Conservation (phyloP, 2,113 vertebrate genomes). For the Cisticola juncidis region DNA sequence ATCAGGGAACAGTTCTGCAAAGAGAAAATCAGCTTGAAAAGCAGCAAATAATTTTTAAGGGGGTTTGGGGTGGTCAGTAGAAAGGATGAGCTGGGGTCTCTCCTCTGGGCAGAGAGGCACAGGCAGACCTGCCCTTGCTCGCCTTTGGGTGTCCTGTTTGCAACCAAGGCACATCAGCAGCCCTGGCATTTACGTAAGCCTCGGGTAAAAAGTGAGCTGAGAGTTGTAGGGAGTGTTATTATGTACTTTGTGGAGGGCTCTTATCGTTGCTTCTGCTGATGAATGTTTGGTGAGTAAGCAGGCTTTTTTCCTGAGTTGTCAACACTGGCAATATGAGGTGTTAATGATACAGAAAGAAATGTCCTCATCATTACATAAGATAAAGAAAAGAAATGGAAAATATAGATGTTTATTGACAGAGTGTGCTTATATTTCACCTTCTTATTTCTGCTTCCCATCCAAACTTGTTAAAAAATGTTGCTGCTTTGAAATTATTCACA, state of each 20-base stretch:
- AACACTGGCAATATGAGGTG: slow-evolving; percentile 36
- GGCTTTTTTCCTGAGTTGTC: slow-evolving; percentile 57
- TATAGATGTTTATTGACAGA: not conserved
- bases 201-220: not conserved
- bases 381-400: slow-evolving; percentile 7
- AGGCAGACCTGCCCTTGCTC: not conserved
- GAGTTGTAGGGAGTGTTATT: slow-evolving; percentile 21
- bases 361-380: slow-evolving; percentile 35
- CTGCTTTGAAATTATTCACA: not conserved
- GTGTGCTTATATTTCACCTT: not conserved
- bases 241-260: slow-evolving; percentile 3
- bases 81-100: not conserved
- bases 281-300: slow-evolving; percentile 53
- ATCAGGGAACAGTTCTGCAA: not conserved
- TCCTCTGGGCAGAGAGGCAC: not conserved
- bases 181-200: not conserved
- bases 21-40: not conserved
- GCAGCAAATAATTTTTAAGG: not conserved
- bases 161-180: not conserved
- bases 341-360: slow-evolving; percentile 41
- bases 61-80: not conserved
- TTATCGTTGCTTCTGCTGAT: slow-evolving; percentile 16
- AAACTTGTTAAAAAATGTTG: not conserved
- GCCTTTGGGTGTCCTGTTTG: not conserved
- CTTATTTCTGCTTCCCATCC: not conserved